phyloP scores from a whole-genome alignment of 2,113 vertebrate species.

The Egretta garzetta region DNA sequence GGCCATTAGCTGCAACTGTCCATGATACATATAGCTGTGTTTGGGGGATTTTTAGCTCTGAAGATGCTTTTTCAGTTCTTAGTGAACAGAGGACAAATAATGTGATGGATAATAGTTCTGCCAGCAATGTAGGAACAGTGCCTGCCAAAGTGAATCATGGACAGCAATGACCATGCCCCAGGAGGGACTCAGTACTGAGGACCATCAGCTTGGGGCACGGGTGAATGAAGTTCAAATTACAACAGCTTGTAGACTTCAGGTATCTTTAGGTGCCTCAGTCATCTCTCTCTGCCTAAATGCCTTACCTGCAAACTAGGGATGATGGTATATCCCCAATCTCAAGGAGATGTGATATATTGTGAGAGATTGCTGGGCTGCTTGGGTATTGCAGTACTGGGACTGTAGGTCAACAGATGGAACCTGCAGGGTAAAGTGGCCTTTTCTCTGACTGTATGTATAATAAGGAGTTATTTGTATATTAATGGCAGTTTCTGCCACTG shows the following conservation, averaged over 20 bases:
- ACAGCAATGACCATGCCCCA: background rate
- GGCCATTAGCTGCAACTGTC: background rate
- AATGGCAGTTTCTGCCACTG: background rate
- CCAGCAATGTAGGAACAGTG: background rate
- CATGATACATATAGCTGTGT: background rate
- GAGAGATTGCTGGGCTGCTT: background rate
- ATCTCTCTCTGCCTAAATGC: background rate
- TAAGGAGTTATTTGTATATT: background rate
- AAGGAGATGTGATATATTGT: background rate
- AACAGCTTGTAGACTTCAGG: background rate
- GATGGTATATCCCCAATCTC: background rate
- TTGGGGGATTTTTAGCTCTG: background rate
- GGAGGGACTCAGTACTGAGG: background rate
- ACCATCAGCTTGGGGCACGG: background rate
- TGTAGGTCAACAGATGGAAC: background rate
- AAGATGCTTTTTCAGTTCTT: background rate
- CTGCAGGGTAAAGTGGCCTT: background rate
- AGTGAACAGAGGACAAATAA: background rate
- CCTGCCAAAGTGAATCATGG: fast-evolving
- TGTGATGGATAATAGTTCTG: background rate
- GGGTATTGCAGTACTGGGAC: background rate
- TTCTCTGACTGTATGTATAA: background rate
- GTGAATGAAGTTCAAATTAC: background rate
- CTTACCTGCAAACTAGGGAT: background rate
- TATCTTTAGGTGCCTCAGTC: background rate